phyloP scores from a whole-genome alignment of 2,113 vertebrate species.

The Lagopus muta region DNA sequence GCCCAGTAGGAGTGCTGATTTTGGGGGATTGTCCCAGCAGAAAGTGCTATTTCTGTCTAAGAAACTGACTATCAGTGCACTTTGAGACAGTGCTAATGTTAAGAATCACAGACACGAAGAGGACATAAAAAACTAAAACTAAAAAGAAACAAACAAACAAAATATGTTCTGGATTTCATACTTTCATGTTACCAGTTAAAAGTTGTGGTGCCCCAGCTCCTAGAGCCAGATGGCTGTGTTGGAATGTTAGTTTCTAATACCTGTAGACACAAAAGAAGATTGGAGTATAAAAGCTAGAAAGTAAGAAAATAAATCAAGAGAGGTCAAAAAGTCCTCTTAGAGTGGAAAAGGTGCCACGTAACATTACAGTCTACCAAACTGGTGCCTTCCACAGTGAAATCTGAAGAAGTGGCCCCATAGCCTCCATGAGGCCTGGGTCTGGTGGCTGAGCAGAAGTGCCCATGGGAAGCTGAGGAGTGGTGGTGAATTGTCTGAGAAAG shows the following conservation, averaged over 20 bases:
- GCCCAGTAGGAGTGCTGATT: not conserved
- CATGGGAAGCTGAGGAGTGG: rapidly evolving
- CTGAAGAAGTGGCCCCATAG: not conserved
- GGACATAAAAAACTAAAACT: not conserved
- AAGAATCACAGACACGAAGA: not conserved
- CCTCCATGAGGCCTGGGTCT: not conserved
- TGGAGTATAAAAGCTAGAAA: not conserved
- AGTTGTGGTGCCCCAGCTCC: not conserved
- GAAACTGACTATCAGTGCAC: not conserved
- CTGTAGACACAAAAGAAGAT: not conserved
- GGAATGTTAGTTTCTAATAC: not conserved
- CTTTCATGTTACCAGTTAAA: not conserved
- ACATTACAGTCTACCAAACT: rapidly evolving
- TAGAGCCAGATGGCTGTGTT: not conserved
- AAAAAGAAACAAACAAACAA: too few species aligned
- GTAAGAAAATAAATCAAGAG: not conserved
- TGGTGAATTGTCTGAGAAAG: not conserved
- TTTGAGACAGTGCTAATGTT: not conserved
- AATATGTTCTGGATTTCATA: not conserved
- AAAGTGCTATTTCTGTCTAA: not conserved
- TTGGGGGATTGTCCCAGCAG: not conserved
- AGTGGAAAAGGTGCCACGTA: not conserved
- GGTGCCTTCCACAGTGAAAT: not conserved
- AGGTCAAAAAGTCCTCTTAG: not conserved
- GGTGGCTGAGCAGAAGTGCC: not conserved